Conservation (phyloP, 1,140 invertebrate species). For the Cyrtorhinus lividipennis region DNA sequence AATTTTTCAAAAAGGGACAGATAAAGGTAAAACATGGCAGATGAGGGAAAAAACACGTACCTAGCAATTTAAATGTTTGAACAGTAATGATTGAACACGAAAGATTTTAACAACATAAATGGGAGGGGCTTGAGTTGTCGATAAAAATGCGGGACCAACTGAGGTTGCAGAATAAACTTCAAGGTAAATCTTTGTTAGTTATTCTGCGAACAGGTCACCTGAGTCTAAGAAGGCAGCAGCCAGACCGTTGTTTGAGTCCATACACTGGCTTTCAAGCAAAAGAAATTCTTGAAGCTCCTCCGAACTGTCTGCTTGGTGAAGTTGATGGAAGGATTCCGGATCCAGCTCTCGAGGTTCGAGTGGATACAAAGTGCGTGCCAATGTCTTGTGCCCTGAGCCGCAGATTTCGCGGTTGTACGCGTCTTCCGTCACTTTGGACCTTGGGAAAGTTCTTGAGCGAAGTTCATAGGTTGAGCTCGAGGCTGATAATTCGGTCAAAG, state of each 20-base stretch:
- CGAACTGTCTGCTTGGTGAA: slow-evolving; percentile 44
- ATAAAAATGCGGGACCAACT: no score
- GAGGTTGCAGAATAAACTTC: not conserved
- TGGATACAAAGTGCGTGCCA: slow-evolving; percentile 31
- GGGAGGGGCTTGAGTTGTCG: no score
- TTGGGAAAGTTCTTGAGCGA: slow-evolving; percentile 23
- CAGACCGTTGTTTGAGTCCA: slow-evolving; percentile 35
- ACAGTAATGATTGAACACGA: no score
- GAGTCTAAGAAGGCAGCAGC: slow-evolving; percentile 31
- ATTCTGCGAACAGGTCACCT: slow-evolving; percentile 12
- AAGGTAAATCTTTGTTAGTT: not conserved
- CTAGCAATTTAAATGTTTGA: no score
- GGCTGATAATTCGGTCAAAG: slow-evolving; percentile 13
- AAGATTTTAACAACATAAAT: no score
- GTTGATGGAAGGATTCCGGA: slow-evolving; percentile 38
- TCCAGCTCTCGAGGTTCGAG: slow-evolving; percentile 44
- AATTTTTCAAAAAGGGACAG: no score
- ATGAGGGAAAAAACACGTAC: no score
- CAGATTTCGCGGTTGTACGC: not conserved
- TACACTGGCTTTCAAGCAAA: slow-evolving; percentile 45
- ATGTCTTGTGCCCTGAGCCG: slow-evolving; percentile 1
- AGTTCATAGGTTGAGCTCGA: not conserved
- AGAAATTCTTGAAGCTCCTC: slow-evolving; percentile 51
- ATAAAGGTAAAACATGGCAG: no score
- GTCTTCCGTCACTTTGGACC: slow-evolving; percentile 27